A percentile compares a stretch with the other conserved stretches of the same genome.
These are phyloP conservation scores for Dendronephthya gigantea DNA, from an alignment of 64 coral and sea anemone species.

Conservation along the genomic window DNA sequence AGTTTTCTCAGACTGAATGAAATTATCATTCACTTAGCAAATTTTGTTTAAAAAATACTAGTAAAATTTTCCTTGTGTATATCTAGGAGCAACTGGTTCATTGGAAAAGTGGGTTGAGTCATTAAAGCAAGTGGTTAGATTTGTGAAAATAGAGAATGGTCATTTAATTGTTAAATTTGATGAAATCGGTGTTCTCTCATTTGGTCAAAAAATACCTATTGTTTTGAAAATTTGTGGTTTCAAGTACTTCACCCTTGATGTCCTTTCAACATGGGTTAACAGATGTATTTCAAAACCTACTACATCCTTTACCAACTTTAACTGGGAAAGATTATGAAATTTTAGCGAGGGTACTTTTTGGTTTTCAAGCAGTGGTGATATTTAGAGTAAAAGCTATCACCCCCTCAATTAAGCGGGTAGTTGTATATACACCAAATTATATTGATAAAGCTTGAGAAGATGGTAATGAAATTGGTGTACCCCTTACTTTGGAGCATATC, in stretches of 20 bases:
- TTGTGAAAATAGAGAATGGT: conserved; percentile 4
- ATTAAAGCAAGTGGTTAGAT: not conserved
- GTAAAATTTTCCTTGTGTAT: no score
- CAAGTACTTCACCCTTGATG: not conserved
- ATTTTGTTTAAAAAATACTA: no score
- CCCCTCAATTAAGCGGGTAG: no score
- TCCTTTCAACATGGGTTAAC: not conserved
- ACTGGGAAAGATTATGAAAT: not conserved
- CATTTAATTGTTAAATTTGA: not conserved
- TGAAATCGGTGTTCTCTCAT: not conserved
- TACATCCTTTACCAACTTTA: not conserved
- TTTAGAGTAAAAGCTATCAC: not conserved
- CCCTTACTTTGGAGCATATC: conserved; percentile 20
- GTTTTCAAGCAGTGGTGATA: no score
- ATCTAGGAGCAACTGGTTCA: not conserved
- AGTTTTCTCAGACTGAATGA: no score
- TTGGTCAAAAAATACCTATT: not conserved
- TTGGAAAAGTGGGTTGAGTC: not conserved
- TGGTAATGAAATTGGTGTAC: conserved; percentile 15
- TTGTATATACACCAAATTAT: conserved; percentile 6
- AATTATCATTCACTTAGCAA: no score
- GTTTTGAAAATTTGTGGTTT: not conserved
- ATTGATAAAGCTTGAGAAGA: conserved; percentile 21
- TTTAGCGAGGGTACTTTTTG: not conserved
- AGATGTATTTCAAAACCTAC: not conserved